Conservation (phyloP, 2,113 vertebrate species). For the Coracopsis vasa region DNA sequence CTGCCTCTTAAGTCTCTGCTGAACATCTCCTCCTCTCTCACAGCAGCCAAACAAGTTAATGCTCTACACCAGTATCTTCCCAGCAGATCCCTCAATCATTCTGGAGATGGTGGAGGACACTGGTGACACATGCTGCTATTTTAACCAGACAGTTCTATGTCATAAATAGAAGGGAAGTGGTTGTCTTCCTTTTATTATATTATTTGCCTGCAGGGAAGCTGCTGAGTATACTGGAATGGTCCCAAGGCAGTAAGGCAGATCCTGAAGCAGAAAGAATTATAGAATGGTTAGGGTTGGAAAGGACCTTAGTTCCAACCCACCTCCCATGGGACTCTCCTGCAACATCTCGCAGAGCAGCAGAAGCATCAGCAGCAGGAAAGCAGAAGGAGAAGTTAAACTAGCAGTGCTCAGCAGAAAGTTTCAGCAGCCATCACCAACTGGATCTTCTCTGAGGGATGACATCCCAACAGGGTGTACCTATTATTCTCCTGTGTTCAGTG, state of each 20-base stretch:
- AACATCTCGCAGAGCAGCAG: background rate
- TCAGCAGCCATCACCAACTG: background rate
- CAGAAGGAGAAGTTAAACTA: background rate
- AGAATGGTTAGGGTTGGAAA: background rate
- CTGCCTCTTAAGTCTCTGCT: background rate
- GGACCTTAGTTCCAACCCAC: background rate
- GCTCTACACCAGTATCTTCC: background rate
- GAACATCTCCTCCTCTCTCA: background rate
- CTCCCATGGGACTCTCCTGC: background rate
- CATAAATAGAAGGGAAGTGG: fast-evolving
- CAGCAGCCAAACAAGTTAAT: background rate
- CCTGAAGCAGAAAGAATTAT: background rate
- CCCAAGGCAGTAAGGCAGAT: background rate
- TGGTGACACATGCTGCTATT: background rate
- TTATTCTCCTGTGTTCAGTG: background rate
- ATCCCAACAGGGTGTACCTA: background rate
- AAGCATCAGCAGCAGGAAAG: background rate
- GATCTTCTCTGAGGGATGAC: background rate
- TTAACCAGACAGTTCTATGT: background rate
- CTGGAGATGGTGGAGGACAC: background rate
- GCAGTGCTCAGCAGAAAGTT: background rate
- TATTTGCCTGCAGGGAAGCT: background rate
- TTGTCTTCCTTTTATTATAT: background rate
- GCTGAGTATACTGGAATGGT: background rate
- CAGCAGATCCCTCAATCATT: background rate